Evolutionary conservation across 2,113 vertebrate species (phyloP).

Genomic region (Columbina picui): DNA sequence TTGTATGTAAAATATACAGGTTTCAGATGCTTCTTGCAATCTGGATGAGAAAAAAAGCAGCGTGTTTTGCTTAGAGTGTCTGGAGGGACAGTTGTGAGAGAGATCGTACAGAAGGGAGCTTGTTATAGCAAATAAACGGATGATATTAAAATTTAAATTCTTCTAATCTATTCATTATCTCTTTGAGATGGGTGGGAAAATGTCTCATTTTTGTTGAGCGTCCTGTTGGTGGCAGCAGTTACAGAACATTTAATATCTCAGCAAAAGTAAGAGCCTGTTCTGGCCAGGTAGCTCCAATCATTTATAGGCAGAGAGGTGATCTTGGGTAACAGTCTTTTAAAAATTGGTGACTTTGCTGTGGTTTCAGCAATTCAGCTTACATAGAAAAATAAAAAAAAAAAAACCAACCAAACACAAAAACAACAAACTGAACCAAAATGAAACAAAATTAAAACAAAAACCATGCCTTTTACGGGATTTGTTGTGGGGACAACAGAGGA

Average conservation of each 20-base stretch:
- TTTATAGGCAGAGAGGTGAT: background rate
- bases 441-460: no score
- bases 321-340: background rate
- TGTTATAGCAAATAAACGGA: background rate
- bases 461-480: no score
- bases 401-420: fast-evolving
- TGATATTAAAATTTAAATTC: background rate
- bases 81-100: background rate
- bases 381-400: background rate
- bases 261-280: background rate
- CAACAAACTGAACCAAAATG: background rate
- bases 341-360: background rate
- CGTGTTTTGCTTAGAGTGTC: fast-evolving
- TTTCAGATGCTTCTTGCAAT: background rate
- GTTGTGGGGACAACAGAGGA: no score
- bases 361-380: background rate
- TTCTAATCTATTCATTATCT: background rate
- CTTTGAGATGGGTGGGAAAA: background rate
- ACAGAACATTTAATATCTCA: background rate
- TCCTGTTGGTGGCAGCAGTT: slow-evolving; percentile 66
- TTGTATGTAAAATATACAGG: background rate
- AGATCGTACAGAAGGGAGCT: background rate
- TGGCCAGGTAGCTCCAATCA: background rate
- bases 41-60: background rate
- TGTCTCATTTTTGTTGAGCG: slow-evolving; percentile 6